Evolutionary conservation across 2,888 invertebrate species (phyloP), one percentile per base, ranked within the genome.

Genomic region (Itoplectis maculator): DNA sequence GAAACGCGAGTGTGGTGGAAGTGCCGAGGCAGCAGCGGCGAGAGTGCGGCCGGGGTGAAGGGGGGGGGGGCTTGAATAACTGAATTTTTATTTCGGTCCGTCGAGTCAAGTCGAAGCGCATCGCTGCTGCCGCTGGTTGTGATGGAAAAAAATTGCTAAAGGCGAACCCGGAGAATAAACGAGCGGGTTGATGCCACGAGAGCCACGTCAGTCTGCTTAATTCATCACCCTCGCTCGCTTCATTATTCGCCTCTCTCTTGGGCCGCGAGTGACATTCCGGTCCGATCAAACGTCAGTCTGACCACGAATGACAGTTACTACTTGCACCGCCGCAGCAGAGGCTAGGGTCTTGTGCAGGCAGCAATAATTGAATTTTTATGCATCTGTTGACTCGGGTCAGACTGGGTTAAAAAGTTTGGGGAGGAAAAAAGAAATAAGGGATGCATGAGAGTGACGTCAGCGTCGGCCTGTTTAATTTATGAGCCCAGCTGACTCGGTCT

Each of bases 61-160:
- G 18, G 18, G 45, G 77, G 73, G 73, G 77, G 73, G 73, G 77
- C 59, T 77, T 73, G 77, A 73, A 81, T 81, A 81, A 81, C 68
- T 81, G 81, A 81, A 81, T 81, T 81, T 77, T 77, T 61, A 77
- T 81, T 81, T 73, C 54, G 35, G 51, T 47, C 42, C 70, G 59
- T 51, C 59, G 47, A 72, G 76, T 80, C 65, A 18, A 65, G 70
- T 75, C 61, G 37, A 61, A 61, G 15, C 37, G 15, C 37, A 61
- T 61, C 61, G 61, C 2, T 15, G n/a, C 59, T 29, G 37, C 9
- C 37, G 37, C 40, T 37, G 15, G 2, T 61, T 35, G 37, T 18
- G 37, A 61, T 18, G 15, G n/a, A 59, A 37, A 61, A 15, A 59
- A 15, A 56, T 35, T 6, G 20, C 6, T 2, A 61, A 18, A 18